Percentiles rank a stretch among this genome's conserved stretches.
Evolutionary conservation across 2,888 invertebrate species (phyloP).

Genomic region (Leptogaster cylindrica): DNA sequence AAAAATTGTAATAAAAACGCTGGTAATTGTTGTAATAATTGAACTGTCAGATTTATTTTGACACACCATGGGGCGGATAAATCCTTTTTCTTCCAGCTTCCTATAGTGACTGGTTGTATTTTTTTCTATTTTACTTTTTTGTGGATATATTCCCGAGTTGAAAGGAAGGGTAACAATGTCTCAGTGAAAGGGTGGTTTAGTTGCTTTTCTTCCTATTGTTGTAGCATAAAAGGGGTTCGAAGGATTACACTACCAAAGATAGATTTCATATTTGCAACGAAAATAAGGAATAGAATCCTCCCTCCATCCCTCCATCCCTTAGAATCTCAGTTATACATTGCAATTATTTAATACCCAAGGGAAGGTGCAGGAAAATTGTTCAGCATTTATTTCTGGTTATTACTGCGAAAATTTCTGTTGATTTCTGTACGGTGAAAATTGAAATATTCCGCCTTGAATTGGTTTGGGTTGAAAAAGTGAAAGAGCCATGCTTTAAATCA

Average conservation of each 20-base stretch:
- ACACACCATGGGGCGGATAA: constrained; percentile 8
- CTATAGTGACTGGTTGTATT: constrained; percentile 28
- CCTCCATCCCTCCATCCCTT: background rate
- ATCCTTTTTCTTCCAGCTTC: background rate
- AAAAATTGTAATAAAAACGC: constrained; percentile 25
- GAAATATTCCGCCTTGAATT: too few species aligned
- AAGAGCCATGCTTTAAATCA: too few species aligned
- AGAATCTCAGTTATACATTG: constrained; percentile 22
- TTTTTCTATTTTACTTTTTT: too few species aligned
- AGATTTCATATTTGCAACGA: background rate
- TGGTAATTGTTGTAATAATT: constrained; percentile 34
- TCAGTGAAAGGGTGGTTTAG: constrained; percentile 13
- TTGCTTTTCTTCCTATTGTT: background rate
- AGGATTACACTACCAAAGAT: constrained; percentile 10
- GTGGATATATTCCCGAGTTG: constrained; percentile 14
- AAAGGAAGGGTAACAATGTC: background rate
- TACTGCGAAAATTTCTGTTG: too few species aligned
- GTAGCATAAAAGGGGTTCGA: background rate
- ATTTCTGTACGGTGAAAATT: too few species aligned
- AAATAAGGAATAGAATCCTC: background rate
- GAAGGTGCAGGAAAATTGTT: too few species aligned
- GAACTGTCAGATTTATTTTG: constrained; percentile 37
- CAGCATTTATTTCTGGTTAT: too few species aligned
- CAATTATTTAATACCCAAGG: constrained; percentile 27
- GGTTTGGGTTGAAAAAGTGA: too few species aligned